Evolutionary conservation across 2,888 invertebrate species (phyloP).

Genomic region (Quadroppia sp.): DNA sequence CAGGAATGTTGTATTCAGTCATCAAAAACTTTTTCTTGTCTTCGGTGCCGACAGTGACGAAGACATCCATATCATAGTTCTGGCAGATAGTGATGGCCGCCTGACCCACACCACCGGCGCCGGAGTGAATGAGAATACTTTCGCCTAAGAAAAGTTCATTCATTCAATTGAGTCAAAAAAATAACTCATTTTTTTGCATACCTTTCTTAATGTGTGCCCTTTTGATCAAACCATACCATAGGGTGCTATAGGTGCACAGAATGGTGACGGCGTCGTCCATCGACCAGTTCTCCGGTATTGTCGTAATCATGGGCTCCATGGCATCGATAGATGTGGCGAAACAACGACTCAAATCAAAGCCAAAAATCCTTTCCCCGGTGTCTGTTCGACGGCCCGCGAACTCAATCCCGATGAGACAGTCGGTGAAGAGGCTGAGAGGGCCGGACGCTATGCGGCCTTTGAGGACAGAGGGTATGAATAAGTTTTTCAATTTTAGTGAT

Average conservation of each 20-base stretch:
- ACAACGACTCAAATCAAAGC: constrained; percentile 80
- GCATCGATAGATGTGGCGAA: constrained; percentile 82
- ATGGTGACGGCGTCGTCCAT: constrained; percentile 89
- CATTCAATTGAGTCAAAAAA: constrained; percentile 76
- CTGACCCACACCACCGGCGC: constrained; percentile 89
- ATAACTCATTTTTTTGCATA: constrained; percentile 89
- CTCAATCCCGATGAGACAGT: constrained; percentile 89
- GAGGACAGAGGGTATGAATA: neutral
- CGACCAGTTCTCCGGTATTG: constrained; percentile 75
- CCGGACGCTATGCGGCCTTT: constrained; percentile 57
- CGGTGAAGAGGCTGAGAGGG: constrained; percentile 57
- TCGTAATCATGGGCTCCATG: constrained; percentile 54
- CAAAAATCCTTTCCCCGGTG: constrained; percentile 76
- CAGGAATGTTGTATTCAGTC: constrained; percentile 72
- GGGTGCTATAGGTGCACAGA: constrained; percentile 85
- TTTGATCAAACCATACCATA: constrained; percentile 75
- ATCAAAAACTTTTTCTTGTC: constrained; percentile 80
- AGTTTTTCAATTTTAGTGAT: neutral
- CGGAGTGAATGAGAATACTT: constrained; percentile 82
- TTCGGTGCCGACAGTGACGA: constrained; percentile 73
- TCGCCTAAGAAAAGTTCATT: constrained; percentile 60
- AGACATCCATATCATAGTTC: constrained; percentile 78
- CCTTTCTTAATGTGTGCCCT: constrained; percentile 77
- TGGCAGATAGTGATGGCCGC: constrained; percentile 92
- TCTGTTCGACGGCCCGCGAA: constrained; percentile 73